Evolutionary conservation across 2,888 invertebrate species (phyloP).

Genomic region (Eilema depressum): DNA sequence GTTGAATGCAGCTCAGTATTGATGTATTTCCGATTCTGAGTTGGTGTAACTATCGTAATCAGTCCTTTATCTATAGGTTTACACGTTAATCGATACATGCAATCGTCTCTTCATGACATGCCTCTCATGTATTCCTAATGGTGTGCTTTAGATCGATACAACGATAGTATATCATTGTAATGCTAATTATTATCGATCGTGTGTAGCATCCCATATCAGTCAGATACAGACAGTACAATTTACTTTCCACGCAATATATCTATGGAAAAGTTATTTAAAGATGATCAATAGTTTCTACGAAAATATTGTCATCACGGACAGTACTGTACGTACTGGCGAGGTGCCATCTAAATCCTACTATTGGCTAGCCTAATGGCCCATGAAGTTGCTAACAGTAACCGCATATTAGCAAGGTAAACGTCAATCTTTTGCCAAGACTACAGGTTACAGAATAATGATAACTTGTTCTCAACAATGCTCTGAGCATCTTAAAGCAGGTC

Average conservation of each 20-base stretch:
- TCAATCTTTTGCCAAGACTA: constrained; percentile 32
- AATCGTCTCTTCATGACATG: neutral
- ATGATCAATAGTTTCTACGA: constrained; percentile 34
- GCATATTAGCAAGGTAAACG: constrained; percentile 26
- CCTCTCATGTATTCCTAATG: neutral
- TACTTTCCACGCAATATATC: constrained; percentile 30
- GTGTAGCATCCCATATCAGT: constrained; percentile 32
- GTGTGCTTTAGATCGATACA: constrained; percentile 1
- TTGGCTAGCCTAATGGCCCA: constrained; percentile 34
- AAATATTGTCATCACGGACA: constrained; percentile 37
- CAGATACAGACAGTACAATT: constrained; percentile 22
- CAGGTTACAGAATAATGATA: neutral
- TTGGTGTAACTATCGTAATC: neutral
- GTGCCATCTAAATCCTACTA: constrained; percentile 41
- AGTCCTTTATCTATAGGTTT: neutral
- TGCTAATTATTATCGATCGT: neutral
- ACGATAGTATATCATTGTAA: neutral
- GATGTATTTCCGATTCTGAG: neutral
- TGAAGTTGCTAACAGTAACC: constrained; percentile 30
- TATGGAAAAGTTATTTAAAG: constrained; percentile 43
- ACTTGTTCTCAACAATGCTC: neutral
- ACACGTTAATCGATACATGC: neutral
- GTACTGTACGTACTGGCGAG: constrained; percentile 35
- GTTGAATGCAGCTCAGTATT: neutral
- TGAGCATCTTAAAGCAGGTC: neutral